phyloP scores from a whole-genome alignment of 1,140 invertebrate species.

The Ridgeia piscesae region DNA sequence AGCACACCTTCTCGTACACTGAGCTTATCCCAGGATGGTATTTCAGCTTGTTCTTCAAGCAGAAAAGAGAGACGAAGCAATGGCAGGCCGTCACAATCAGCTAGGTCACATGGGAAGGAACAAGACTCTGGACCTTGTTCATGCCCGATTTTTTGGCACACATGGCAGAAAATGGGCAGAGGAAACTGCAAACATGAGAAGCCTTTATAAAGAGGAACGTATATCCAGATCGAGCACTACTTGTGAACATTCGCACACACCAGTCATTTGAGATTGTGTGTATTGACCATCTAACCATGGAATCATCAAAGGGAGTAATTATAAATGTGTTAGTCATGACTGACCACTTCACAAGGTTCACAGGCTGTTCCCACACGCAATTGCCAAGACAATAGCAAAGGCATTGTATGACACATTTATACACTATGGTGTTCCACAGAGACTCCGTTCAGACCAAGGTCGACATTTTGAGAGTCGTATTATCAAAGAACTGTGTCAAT shows the following conservation, averaged over 20 bases:
- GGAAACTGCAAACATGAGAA: neutral
- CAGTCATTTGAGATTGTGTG: slow-evolving; percentile 15
- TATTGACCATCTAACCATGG: slow-evolving; percentile 7
- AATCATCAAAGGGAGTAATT: slow-evolving; percentile 18
- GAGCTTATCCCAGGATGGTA: neutral
- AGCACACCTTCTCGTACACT: no score
- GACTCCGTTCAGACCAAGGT: slow-evolving; percentile 54
- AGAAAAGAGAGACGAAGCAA: no score
- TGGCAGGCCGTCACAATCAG: no score
- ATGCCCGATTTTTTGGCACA: neutral
- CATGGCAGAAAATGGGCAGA: slow-evolving; percentile 7
- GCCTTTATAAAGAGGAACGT: slow-evolving; percentile 1
- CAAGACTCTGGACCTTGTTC: neutral
- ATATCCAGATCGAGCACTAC: neutral
- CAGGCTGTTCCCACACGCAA: slow-evolving; percentile 49
- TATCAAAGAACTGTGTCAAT: slow-evolving; percentile 33
- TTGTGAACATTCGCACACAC: neutral
- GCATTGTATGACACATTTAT: slow-evolving; percentile 48
- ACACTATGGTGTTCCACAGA: slow-evolving; percentile 50
- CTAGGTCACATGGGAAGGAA: neutral
- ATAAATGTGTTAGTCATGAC: slow-evolving; percentile 46
- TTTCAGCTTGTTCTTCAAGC: no score
- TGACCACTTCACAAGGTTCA: slow-evolving; percentile 54
- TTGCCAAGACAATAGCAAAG: slow-evolving; percentile 50
- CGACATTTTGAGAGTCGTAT: slow-evolving; percentile 35